phyloP scores from a whole-genome alignment of 2,113 vertebrate species.

The Narcine bancroftii region DNA sequence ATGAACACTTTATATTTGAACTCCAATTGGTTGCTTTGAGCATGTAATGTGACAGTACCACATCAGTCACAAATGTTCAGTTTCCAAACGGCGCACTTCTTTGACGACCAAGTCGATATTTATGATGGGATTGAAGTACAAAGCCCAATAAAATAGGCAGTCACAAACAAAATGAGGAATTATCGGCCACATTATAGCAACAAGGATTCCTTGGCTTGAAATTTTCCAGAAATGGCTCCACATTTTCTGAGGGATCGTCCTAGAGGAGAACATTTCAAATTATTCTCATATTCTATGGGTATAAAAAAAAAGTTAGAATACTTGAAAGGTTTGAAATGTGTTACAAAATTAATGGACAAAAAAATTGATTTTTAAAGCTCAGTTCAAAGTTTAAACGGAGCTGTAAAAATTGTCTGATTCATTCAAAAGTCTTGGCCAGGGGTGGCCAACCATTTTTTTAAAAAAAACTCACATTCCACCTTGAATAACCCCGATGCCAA shows the following conservation, averaged over 20 bases:
- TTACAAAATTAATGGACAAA: not conserved
- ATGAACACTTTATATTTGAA: not conserved
- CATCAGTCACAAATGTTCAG: constrained; percentile 43
- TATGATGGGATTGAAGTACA: constrained; percentile 86
- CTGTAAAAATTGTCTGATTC: not conserved
- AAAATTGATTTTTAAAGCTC: not conserved
- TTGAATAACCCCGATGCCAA: no score
- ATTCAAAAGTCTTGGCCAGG: no score
- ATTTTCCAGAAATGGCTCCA: constrained; percentile 85
- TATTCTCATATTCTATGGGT: not conserved
- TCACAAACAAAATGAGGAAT: constrained; percentile 88
- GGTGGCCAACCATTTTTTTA: no score
- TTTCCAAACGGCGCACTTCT: constrained; percentile 72
- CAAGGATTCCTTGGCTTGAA: constrained; percentile 71
- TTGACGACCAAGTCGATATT: constrained; percentile 85
- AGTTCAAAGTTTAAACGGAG: not conserved
- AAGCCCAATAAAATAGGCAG: constrained; percentile 86
- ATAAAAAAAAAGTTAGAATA: not conserved
- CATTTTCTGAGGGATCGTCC: constrained; percentile 72
- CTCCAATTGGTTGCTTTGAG: not conserved
- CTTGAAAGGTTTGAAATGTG: not conserved
- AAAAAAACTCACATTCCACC: no score
- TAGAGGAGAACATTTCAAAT: constrained; percentile 48
- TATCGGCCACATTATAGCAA: constrained; percentile 82
- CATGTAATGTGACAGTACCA: no score